phyloP scores from a whole-genome alignment of 2,888 invertebrate species.

The Colletes collaris region DNA sequence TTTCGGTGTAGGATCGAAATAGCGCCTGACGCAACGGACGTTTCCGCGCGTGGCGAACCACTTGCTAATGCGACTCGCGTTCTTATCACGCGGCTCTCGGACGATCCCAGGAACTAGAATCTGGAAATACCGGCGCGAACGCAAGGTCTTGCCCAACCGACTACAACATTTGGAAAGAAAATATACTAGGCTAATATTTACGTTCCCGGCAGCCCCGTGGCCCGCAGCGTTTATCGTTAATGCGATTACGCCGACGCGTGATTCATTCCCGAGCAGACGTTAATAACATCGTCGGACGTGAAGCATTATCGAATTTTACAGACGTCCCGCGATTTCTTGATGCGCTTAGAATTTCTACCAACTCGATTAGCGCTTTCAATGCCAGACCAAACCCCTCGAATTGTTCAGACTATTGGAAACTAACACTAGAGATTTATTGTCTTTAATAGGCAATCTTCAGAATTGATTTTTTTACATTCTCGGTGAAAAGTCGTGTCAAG shows the following conservation, averaged over 20 bases:
- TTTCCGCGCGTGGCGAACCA: background rate
- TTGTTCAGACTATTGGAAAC: too few relatives aligned
- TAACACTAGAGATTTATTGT: too few relatives aligned
- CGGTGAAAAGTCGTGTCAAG: too few relatives aligned
- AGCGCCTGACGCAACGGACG: constrained; percentile 28
- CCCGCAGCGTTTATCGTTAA: constrained; percentile 59
- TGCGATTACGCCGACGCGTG: constrained; percentile 65
- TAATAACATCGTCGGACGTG: constrained; percentile 41
- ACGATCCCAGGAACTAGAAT: constrained; percentile 20
- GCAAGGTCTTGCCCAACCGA: constrained; percentile 19
- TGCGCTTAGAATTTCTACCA: background rate
- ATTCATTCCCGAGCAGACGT: constrained; percentile 49
- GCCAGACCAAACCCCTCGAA: too few relatives aligned
- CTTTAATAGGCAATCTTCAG: too few relatives aligned
- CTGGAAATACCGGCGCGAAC: constrained; percentile 45
- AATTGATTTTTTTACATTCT: too few relatives aligned
- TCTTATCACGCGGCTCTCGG: constrained; percentile 11
- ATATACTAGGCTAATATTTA: constrained; percentile 69
- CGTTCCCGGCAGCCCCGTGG: constrained; percentile 32
- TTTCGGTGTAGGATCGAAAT: constrained; percentile 7
- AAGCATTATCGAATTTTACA: constrained; percentile 31
- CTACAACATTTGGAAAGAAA: constrained; percentile 53
- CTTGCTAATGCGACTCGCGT: constrained; percentile 22
- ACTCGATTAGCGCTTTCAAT: too few relatives aligned
- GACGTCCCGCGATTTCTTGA: background rate